phyloP scores from a whole-genome alignment of 2,888 invertebrate species.

The Spilosoma lubricipeda region DNA sequence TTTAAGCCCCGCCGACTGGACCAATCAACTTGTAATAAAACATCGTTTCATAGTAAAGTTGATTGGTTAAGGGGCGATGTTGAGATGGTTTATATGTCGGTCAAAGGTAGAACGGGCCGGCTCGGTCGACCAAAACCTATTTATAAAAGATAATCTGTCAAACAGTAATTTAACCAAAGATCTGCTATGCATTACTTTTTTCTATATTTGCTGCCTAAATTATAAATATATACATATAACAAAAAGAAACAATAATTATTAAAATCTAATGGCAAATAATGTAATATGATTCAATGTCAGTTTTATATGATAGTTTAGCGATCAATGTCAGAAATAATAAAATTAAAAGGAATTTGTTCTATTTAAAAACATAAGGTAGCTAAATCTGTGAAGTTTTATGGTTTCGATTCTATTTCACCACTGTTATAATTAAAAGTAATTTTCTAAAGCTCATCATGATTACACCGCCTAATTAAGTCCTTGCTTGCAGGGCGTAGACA shows the following conservation, averaged over 20 bases:
- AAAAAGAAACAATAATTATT: not conserved
- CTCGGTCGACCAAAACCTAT: no score
- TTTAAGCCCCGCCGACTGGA: no score
- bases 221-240: not conserved
- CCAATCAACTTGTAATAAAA: not conserved
- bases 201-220: not conserved
- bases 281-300: not conserved
- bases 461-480: not conserved
- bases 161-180: not conserved
- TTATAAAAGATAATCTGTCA: not conserved
- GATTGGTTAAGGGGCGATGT: not conserved
- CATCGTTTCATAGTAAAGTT: not conserved
- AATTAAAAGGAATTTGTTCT: not conserved
- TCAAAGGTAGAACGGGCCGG: no score
- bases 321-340: not conserved
- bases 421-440: not conserved
- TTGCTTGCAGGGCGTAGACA: not conserved
- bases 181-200: not conserved
- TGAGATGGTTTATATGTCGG: no score
- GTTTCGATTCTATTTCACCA: not conserved
- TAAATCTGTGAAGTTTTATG: not conserved
- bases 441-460: not conserved
- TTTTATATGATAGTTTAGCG: not conserved
- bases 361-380: not conserved
- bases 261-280: not conserved